Conservation (phyloP, 2,797 vertebrate genomes). For the Muscicapa striata region DNA sequence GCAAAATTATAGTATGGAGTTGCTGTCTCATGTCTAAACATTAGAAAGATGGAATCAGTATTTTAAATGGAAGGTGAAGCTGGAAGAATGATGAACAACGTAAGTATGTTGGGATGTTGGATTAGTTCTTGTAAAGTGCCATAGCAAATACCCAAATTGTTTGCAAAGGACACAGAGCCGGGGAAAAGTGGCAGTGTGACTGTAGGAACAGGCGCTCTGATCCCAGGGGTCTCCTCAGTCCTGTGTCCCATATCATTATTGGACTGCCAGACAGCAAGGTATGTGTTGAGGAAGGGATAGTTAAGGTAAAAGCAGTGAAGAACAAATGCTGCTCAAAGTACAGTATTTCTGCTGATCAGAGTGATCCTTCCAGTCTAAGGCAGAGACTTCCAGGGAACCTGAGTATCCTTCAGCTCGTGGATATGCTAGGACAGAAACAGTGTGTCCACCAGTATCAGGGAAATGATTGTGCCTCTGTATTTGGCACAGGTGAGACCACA, state of each 20-base stretch:
- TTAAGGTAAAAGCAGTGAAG: not conserved
- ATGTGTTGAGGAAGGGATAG: fast-evolving
- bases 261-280: not conserved
- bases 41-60: not conserved
- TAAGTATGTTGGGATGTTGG: not conserved
- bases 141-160: not conserved
- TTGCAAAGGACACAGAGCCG: not conserved
- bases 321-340: not conserved
- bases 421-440: fast-evolving
- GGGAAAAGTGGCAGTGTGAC: not conserved
- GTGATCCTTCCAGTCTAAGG: not conserved
- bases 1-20: not conserved
- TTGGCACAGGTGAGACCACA: not conserved
- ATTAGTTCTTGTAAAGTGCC: not conserved
- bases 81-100: not conserved
- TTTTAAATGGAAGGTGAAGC: not conserved
- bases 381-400: not conserved
- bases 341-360: not conserved
- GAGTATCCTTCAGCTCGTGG: not conserved
- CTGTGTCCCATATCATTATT: not conserved
- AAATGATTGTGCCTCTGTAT: not conserved
- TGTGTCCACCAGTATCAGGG: not conserved
- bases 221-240: not conserved
- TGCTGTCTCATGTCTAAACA: not conserved
- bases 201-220: not conserved